Evolutionary conservation across 2,797 vertebrate genomes (phyloP).

Genomic region (Phrynocephalus vlangalii): DNA sequence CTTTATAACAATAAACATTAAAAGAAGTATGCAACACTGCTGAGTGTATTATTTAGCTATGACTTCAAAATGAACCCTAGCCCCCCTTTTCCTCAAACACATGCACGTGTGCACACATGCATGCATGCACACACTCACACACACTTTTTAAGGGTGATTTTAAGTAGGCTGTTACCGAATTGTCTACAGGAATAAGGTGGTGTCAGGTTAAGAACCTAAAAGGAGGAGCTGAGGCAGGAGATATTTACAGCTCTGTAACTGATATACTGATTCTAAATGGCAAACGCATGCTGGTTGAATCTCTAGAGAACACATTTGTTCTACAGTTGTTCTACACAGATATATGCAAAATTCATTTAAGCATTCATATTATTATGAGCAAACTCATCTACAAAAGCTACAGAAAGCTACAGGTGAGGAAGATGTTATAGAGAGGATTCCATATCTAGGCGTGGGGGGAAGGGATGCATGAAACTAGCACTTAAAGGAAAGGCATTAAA

Average conservation of each 20-base stretch:
- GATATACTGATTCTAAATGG: conserved; percentile 72
- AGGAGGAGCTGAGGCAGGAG: conserved; percentile 68
- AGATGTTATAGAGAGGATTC: conserved; percentile 29
- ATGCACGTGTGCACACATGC: too few relatives aligned
- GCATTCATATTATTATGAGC: conserved; percentile 37
- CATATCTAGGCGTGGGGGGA: neutral
- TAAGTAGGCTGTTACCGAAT: conserved; percentile 56
- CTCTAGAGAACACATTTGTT: conserved; percentile 35
- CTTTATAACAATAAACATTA: too few relatives aligned
- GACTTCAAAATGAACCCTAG: too few relatives aligned
- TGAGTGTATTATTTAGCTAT: too few relatives aligned
- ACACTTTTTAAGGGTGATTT: conserved; percentile 51
- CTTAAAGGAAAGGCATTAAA: conserved; percentile 19
- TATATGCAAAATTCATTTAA: conserved; percentile 54
- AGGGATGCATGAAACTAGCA: neutral
- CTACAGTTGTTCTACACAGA: conserved; percentile 51
- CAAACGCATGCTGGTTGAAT: conserved; percentile 65
- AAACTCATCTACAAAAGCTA: conserved; percentile 35
- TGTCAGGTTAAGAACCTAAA: conserved; percentile 72
- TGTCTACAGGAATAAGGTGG: conserved; percentile 66
- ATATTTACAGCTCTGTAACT: conserved; percentile 68
- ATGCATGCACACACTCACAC: too few relatives aligned
- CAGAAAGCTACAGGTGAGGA: conserved; percentile 31
- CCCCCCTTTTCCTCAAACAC: too few relatives aligned
- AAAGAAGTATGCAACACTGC: too few relatives aligned